Conservation (phyloP, 2,797 vertebrate species). For the Sciurus carolinensis region DNA sequence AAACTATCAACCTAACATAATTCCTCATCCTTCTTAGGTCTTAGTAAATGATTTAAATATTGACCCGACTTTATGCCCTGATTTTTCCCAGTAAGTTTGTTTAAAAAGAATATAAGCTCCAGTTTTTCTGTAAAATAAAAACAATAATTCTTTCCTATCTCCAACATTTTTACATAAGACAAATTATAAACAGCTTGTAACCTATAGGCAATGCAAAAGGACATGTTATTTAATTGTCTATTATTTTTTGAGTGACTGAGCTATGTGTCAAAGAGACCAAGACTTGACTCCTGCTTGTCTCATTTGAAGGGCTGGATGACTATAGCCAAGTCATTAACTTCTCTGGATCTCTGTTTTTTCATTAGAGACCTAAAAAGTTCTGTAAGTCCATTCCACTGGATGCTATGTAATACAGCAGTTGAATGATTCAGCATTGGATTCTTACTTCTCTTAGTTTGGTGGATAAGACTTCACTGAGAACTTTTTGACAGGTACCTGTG, state of each 20-base stretch:
- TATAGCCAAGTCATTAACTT: background rate
- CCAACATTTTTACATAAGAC: background rate
- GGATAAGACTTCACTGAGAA: background rate
- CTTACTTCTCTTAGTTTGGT: background rate
- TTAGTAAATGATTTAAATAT: background rate
- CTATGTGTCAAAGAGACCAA: background rate
- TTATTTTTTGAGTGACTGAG: constrained; percentile 17
- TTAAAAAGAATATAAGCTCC: constrained; percentile 8
- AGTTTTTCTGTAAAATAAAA: constrained; percentile 20
- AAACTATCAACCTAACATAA: background rate
- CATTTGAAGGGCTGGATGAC: background rate
- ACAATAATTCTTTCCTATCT: background rate
- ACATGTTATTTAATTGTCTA: background rate
- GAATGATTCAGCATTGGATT: background rate
- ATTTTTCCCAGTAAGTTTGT: background rate
- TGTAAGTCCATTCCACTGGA: background rate
- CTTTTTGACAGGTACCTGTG: background rate
- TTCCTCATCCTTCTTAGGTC: background rate
- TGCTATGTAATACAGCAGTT: background rate
- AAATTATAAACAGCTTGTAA: background rate
- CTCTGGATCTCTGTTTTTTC: background rate
- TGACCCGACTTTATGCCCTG: background rate
- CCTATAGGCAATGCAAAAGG: background rate
- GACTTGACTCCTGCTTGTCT: background rate
- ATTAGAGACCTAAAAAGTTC: background rate